These are phyloP conservation scores for Rhinella marina DNA, from an alignment of 2,797 vertebrate species.

Conservation along the genomic window DNA sequence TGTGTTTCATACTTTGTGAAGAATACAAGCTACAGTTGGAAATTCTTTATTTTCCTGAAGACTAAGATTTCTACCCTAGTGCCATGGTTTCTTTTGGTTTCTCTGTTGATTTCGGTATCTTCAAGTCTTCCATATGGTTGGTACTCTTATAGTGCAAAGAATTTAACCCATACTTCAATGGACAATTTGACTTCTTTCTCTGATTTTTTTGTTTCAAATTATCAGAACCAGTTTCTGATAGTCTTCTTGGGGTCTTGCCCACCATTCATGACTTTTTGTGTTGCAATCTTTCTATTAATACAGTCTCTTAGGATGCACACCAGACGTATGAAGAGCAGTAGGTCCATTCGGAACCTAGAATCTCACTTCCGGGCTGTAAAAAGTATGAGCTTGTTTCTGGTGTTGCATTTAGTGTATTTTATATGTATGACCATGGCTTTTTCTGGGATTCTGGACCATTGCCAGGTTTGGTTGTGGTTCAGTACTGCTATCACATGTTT, in stretches of 20 bases:
- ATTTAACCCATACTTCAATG: not conserved
- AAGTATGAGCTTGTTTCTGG: constrained; percentile 8
- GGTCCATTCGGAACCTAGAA: not conserved
- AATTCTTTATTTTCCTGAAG: constrained; percentile 68
- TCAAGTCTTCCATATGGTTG: not conserved
- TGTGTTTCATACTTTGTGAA: constrained; percentile 63
- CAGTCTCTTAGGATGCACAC: no score
- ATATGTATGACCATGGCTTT: not conserved
- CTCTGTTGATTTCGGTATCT: constrained; percentile 59
- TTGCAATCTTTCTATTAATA: not conserved
- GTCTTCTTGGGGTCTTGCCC: not conserved
- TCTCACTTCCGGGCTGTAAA: not conserved
- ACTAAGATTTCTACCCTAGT: constrained; percentile 60
- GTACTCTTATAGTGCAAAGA: not conserved
- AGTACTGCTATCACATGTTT: not conserved
- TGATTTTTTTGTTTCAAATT: no score
- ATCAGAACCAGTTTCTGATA: not conserved
- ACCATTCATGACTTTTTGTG: constrained; percentile 7
- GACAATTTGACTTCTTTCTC: no score
- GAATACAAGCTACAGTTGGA: constrained; percentile 62
- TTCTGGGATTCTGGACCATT: not conserved
- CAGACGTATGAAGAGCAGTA: no score
- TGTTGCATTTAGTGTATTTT: not conserved
- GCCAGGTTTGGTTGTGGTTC: not conserved
- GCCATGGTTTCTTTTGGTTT: constrained; percentile 61